Base-by-base conservation (phyloP, 1,140 invertebrate species). In the Glossosoma conforme region DNA sequence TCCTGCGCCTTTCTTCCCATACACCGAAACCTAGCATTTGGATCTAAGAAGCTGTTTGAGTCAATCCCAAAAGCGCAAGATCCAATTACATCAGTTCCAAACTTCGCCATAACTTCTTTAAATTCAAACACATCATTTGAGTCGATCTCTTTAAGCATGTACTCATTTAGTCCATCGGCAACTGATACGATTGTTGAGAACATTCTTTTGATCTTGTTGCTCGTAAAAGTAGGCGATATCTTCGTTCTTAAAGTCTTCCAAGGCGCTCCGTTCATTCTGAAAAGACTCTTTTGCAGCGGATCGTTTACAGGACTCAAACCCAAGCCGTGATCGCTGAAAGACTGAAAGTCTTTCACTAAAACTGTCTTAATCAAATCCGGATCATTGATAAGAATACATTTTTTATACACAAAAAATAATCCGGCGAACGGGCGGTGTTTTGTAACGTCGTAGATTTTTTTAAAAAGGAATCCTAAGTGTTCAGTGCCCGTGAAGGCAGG, bases 31-130 rank as follows among this genome's bases (percentile, higher is more conserved):
- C 72, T 65, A 3, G 69, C 71, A 25, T 79, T 62, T 15, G 75
- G 70, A 53, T 80, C 65, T 28, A 65, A 61, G 11, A 82, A 52
- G 11, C 73, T 65, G 44, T 78, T 74, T 54, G 69, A 71, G 40
- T 80, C 63, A 8, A 82, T 62, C 2, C 80, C 81, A 63, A 83
- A 83, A 5, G 74, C 78, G 44, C 72, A 76, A 0, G 70, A 71
- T 1, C 74, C 77, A 46, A 80, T 80, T 8, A 78, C 69, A 54
- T 81, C 78, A 8, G 72, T 77, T 0, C 74, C 70, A 44, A 74
- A 80, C 30, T 70, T 68, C 2, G 65, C 67, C 38, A 75, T 59
- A 1, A 76, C 25, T 52, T 74, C 68, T 61, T 75, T 68, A 15
- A 77, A 65, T 55, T 79, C 75, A 17, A 78, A 63, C 9, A 61